A percentile compares a stretch with the other conserved stretches of the same genome.
These are phyloP conservation scores for Charaxes varanes DNA, from an alignment of 1,140 invertebrate species.

Conservation along the genomic window DNA sequence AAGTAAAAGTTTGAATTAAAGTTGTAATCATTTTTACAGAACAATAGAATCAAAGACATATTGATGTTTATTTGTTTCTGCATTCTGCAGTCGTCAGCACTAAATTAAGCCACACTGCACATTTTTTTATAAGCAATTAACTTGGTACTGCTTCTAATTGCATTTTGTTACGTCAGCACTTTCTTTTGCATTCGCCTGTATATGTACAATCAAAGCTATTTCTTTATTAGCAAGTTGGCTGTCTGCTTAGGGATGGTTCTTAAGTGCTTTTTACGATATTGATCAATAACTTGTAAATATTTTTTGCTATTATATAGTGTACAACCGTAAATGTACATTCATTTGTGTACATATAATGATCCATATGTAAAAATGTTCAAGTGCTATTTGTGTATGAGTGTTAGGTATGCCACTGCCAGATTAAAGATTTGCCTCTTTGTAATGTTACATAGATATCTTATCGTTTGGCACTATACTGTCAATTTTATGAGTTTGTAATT, in stretches of 20 bases:
- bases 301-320: conserved; percentile 62
- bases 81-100: too few relatives aligned
- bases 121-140: conserved; percentile 7
- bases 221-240: conserved; percentile 20
- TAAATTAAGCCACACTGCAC: neutral
- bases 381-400: conserved; percentile 62
- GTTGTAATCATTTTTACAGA: too few relatives aligned
- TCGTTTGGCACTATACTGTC: conserved; percentile 30
- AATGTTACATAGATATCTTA: conserved; percentile 23
- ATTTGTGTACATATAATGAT: conserved; percentile 59
- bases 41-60: too few relatives aligned
- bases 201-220: conserved; percentile 8
- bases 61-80: too few relatives aligned
- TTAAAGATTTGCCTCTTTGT: conserved; percentile 46
- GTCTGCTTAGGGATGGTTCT: conserved; percentile 32
- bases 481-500: conserved; percentile 25
- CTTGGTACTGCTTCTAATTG: conserved; percentile 6
- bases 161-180: conserved; percentile 17
- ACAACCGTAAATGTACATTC: conserved; percentile 51
- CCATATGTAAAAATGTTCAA: conserved; percentile 53
- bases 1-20: too few relatives aligned
- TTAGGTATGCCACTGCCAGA: conserved; percentile 66
- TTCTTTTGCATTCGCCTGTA: conserved; percentile 23
- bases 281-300: conserved; percentile 63
- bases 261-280: conserved; percentile 59